A percentile compares a stretch with the other conserved stretches of the same genome.
Evolutionary conservation across 1,140 invertebrate species (phyloP).

Genomic region (Micrasema longulum): DNA sequence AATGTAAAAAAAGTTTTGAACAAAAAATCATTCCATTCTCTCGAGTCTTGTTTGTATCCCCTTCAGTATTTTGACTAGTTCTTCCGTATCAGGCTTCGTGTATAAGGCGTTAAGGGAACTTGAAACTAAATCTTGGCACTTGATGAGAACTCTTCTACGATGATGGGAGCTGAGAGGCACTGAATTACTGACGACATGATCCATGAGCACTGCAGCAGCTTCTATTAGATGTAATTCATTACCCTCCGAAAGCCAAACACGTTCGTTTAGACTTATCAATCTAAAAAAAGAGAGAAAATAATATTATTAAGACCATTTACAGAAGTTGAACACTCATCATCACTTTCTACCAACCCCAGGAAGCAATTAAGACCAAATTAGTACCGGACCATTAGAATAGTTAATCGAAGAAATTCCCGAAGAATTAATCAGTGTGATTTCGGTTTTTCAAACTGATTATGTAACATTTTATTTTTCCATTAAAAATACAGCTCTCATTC

Average conservation of each 20-base stretch:
- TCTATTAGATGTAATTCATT: conserved; percentile 83
- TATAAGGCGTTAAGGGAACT: conserved; percentile 75
- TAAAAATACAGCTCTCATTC: no score
- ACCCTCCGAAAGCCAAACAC: conserved; percentile 80
- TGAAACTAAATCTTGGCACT: conserved; percentile 76
- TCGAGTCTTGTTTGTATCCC: conserved; percentile 61
- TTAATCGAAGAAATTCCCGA: no score
- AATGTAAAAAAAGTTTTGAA: no score
- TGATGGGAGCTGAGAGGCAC: conserved; percentile 65
- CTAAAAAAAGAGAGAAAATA: conserved; percentile 59
- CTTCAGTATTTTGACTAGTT: conserved; percentile 58
- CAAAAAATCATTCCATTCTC: conserved; percentile 51
- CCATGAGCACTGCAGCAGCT: conserved; percentile 75
- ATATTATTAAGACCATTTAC: no score
- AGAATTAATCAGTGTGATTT: no score
- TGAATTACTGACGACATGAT: conserved; percentile 69
- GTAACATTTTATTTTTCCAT: no score
- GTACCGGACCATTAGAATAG: no score
- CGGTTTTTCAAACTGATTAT: no score
- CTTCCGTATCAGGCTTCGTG: conserved; percentile 73
- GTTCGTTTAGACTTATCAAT: conserved; percentile 79
- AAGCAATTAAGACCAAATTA: no score
- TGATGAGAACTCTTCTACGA: conserved; percentile 72
- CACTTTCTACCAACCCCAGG: no score
- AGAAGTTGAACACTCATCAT: no score